Percentiles rank a stretch among this genome's conserved stretches.
Conservation (phyloP, 1,140 invertebrate species). For the Drosophila hydei region DNA sequence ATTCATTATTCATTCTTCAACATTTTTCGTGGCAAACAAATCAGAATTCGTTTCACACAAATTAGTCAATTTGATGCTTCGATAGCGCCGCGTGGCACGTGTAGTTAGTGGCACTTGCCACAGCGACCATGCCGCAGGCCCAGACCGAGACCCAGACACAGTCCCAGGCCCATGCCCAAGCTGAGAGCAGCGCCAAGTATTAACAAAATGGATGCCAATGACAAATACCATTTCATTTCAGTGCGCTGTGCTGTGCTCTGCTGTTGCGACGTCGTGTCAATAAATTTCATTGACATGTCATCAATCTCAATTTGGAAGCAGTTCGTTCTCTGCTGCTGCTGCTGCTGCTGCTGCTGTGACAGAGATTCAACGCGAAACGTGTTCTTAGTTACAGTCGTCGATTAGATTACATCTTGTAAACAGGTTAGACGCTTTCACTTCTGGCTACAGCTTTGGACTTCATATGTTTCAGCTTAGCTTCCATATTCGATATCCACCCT, state of each 20-base stretch:
- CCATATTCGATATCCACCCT: too few species aligned
- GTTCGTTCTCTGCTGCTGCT: neutral
- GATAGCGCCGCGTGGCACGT: constrained; percentile 29
- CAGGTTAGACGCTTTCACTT: neutral
- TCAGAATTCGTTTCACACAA: constrained; percentile 64
- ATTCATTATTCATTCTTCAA: constrained; percentile 45
- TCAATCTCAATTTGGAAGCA: constrained; percentile 58
- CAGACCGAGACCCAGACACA: neutral
- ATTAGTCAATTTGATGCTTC: constrained; percentile 58
- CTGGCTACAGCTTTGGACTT: neutral
- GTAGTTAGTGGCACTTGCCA: neutral
- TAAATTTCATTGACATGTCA: constrained; percentile 75
- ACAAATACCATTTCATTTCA: constrained; percentile 1
- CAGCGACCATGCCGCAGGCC: neutral
- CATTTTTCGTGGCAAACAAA: constrained; percentile 46
- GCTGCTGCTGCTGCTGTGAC: neutral
- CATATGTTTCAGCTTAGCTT: neutral
- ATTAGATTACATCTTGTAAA: neutral
- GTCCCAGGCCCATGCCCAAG: neutral
- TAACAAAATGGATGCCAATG: constrained; percentile 3
- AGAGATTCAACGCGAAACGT: neutral
- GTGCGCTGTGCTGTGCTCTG: neutral
- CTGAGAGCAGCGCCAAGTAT: too few species aligned
- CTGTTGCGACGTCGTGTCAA: constrained; percentile 44
- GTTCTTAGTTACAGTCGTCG: neutral